Percentiles rank a stretch among this genome's conserved stretches.
phyloP scores from a whole-genome alignment of 2,888 invertebrate genomes.

The Mimas tiliae region DNA sequence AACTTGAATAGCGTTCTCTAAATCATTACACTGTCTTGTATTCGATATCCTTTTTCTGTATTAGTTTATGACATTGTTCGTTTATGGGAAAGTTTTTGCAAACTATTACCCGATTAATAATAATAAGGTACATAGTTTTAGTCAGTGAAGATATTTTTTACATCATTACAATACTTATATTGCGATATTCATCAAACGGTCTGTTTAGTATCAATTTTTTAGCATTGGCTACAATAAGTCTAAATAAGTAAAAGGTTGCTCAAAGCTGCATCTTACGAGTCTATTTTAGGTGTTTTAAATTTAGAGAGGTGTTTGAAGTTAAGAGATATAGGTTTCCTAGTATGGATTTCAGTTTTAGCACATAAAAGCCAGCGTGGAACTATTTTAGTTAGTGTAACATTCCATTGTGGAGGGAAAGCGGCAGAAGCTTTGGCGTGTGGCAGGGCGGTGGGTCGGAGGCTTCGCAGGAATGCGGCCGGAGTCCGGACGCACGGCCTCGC shows the following conservation, averaged over 20 bases:
- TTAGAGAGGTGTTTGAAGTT: no score
- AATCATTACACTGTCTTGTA: not conserved
- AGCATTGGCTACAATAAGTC: not conserved
- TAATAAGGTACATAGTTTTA: no score
- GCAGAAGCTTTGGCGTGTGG: conserved; percentile 48
- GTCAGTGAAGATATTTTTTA: not conserved
- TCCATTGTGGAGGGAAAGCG: conserved; percentile 61
- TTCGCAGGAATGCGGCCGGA: conserved; percentile 78
- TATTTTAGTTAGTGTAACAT: conserved; percentile 28
- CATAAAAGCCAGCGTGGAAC: conserved; percentile 26
- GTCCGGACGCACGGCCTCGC: conserved; percentile 52
- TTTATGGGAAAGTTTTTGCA: not conserved
- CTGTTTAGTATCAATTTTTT: not conserved
- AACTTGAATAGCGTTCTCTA: not conserved
- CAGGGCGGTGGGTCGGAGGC: conserved; percentile 67
- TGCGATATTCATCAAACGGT: no score
- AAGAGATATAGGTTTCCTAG: not conserved
- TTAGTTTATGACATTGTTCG: not conserved
- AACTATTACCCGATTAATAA: not conserved
- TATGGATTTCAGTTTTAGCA: not conserved
- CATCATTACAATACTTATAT: not conserved
- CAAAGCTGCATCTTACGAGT: not conserved
- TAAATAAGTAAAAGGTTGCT: not conserved
- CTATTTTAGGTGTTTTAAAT: not conserved
- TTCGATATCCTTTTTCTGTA: not conserved